Evolutionary conservation across 1,140 invertebrate genomes (phyloP), one percentile per base, ranked within the genome.

Genomic region (Aphis gossypii): DNA sequence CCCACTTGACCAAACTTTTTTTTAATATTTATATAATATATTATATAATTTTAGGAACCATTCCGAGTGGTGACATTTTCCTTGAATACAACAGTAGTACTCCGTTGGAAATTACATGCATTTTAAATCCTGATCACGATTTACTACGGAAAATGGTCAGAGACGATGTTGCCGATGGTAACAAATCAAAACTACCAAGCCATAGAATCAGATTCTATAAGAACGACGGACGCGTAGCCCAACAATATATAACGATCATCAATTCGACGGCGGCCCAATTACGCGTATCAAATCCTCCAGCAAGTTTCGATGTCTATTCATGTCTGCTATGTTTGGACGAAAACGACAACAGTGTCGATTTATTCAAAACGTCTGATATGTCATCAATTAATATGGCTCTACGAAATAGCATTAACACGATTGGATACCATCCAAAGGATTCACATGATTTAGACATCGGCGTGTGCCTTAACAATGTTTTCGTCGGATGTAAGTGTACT

Each of bases 401-500:
- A 83, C 94, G 30, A 9, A 30, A 20, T 30, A 51, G 0, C 30
- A 93, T 88, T 0, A 60, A 54, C 35, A 90, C 46, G 18, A 46
- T 88, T 23, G 56, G 38, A 35, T 88, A 48, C 0, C 87, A 11
- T 30, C 68, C 88, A 14, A 35, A 44, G 0, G 18, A n/a, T 5
- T 21, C 84, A 14, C 4, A 4, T 11, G 23, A 60, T 30, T 11
- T 25, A 11, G 23, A 60, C 11, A 68, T 56, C 14, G 82, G 76
- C 1, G 95, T 96, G 54, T 96, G 96, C 94, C 94, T 96, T 7
- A 96, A 96, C 94, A 95, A 95, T 94, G 96, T 96, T 94, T 94
- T 95, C 82, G 95, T 96, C 94, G 96, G 96, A 95, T 95, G 96
- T 96, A 95, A 96, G 96, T 91, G 3, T 30, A 60, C 25, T 14